Base-by-base conservation (phyloP, 2,797 vertebrate species). In the Halcyon chelicuti region DNA sequence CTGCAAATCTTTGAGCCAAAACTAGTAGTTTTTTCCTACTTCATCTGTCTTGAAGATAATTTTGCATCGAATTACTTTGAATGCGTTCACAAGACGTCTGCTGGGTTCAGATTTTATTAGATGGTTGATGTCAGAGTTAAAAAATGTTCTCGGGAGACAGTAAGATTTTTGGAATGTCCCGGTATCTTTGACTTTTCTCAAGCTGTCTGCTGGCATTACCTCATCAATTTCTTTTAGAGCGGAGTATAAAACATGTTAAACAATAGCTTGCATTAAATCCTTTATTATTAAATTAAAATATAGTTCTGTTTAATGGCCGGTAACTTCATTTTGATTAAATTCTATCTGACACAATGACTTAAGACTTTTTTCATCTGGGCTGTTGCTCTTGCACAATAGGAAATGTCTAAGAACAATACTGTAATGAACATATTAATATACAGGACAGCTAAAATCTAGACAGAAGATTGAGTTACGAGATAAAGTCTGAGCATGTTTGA, bases 131-230 rank as follows among this genome's bases (percentile, higher is more conserved):
- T 98, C 96, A 94, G 97, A 92, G 90, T 95, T 94, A 54, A 96
- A 86, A 96, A 97, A 97, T 97, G 94, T 97, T 94, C 96, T 96
- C 47, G 57, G 70, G 95, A 97, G 95, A 96, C 91, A 93, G 86
- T 76, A 73, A 90, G 95, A 77, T 83, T 96, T 93, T 91, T 96
- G 94, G 94, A 96, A 95, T 96, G 90, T 94, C 83, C 68, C 35
- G 9, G 73, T 96, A 96, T 46, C 92, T 81, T 96, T 95, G 94
- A 95, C 92, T 96, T 93, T 67, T 55, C 87, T 85, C 92, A 74
- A 95, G 73, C 88, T 78, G 76, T 93, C 95, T 97, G 84, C 77
- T 92, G 60, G 62, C 86, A 91, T 97, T 94, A 93, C 88, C 91
- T 97, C 95, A 97, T 96, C 94, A 91, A 60, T 94, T 95, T 90